Conservation (phyloP, 1,140 invertebrate genomes). For the Drosophila varians region DNA sequence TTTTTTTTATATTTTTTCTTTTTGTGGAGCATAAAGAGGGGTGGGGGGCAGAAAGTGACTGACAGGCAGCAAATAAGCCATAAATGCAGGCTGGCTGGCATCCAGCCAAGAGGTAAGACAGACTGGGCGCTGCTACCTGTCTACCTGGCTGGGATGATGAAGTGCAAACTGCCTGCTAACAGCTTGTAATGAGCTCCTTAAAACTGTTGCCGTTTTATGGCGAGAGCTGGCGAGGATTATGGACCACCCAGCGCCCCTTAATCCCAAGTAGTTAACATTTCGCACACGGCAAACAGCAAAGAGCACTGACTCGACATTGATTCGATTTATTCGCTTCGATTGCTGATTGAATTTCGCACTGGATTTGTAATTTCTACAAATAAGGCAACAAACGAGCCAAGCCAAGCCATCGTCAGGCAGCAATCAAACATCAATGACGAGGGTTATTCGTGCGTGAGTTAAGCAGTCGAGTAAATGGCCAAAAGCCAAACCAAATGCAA, state of each 20-base stretch:
- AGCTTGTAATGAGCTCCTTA: slow-evolving; percentile 71
- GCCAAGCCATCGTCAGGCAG: slow-evolving; percentile 6
- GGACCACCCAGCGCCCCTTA: neutral
- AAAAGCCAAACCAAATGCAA: slow-evolving; percentile 27
- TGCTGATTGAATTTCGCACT: slow-evolving; percentile 42
- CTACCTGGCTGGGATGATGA: slow-evolving; percentile 49
- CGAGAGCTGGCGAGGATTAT: neutral
- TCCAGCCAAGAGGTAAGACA: neutral
- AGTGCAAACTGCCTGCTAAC: slow-evolving; percentile 77
- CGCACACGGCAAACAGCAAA: neutral
- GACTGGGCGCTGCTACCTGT: slow-evolving; percentile 16
- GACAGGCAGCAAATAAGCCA: slow-evolving; percentile 75
- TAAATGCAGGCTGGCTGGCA: slow-evolving; percentile 46
- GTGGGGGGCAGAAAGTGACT: slow-evolving; percentile 42
- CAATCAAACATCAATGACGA: slow-evolving; percentile 49
- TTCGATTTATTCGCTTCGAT: slow-evolving; percentile 43
- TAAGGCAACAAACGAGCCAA: slow-evolving; percentile 21
- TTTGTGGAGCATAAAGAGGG: neutral
- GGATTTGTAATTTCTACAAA: slow-evolving; percentile 53
- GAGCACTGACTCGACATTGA: slow-evolving; percentile 49
- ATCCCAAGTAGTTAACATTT: neutral
- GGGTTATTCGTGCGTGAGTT: slow-evolving; percentile 51
- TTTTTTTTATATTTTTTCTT: neutral
- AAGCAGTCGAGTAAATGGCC: slow-evolving; percentile 1
- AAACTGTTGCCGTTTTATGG: slow-evolving; percentile 52